These are phyloP conservation scores for Bujurquina vittata DNA, from an alignment of 2,113 vertebrate genomes.

Conservation along the genomic window DNA sequence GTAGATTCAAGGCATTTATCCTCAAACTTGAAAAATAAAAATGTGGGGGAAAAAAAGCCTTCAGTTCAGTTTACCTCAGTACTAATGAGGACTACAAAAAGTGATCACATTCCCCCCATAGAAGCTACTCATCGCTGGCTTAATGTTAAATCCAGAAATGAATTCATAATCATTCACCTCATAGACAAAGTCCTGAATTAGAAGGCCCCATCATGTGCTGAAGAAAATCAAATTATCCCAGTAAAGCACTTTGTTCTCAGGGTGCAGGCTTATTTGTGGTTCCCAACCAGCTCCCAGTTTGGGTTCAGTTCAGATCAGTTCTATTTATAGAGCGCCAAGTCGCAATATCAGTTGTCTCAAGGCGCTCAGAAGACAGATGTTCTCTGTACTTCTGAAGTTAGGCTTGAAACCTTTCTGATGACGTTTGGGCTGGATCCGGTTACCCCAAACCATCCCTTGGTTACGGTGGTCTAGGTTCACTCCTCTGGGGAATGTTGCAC, in stretches of 20 bases:
- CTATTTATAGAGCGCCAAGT: no score
- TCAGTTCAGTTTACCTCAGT: neutral
- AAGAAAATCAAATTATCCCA: neutral
- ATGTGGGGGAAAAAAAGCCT: neutral
- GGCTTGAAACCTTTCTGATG: neutral
- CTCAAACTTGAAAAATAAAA: conserved; percentile 14
- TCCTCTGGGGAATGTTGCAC: no score
- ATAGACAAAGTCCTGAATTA: neutral
- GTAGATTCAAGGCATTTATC: conserved; percentile 22
- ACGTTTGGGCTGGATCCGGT: neutral
- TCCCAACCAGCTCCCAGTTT: no score
- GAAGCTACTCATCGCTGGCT: neutral
- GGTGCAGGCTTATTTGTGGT: neutral
- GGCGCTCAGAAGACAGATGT: no score
- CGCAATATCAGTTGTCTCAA: no score
- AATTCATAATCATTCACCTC: neutral
- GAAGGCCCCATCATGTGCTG: neutral
- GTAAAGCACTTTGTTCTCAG: neutral
- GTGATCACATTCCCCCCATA: neutral
- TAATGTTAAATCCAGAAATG: neutral
- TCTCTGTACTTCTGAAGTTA: neutral
- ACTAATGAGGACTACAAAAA: neutral
- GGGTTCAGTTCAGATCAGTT: no score
- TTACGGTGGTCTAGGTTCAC: no score
- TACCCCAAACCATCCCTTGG: no score